These are phyloP conservation scores for Phyllostomus hastatus DNA, from an alignment of 2,113 vertebrate species.

Conservation along the genomic window DNA sequence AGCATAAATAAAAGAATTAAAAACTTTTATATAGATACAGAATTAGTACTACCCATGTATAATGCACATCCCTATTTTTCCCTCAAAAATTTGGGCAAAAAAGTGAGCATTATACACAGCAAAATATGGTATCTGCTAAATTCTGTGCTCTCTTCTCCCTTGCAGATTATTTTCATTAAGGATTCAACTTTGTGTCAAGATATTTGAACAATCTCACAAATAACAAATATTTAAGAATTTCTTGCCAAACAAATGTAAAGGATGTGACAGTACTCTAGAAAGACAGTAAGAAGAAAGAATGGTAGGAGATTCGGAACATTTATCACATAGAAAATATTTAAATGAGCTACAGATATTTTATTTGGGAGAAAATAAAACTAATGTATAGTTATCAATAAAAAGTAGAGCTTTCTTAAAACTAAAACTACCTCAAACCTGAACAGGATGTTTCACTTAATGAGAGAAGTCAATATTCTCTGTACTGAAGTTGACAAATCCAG, in stretches of 20 bases:
- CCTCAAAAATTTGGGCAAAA: too few species aligned
- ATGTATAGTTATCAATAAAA: not conserved
- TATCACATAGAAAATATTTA: constrained; percentile 20
- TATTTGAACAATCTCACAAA: constrained; percentile 21
- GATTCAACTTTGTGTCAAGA: not conserved
- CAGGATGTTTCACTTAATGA: not conserved
- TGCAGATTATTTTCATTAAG: not conserved
- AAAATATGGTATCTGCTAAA: not conserved
- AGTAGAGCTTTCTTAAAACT: not conserved
- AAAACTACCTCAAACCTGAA: not conserved
- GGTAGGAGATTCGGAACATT: not conserved
- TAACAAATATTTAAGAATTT: not conserved
- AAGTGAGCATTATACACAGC: too few species aligned
- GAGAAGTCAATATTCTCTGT: not conserved
- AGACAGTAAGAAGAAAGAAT: not conserved
- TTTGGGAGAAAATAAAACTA: constrained; percentile 29
- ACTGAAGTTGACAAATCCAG: not conserved
- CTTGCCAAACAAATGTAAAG: not conserved
- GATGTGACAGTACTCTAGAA: not conserved
- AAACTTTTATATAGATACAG: too few species aligned
- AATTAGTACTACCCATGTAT: too few species aligned
- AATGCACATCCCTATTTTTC: too few species aligned
- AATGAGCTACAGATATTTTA: not conserved
- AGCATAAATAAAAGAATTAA: too few species aligned
- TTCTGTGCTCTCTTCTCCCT: not conserved